Evolutionary conservation across 2,113 vertebrate species (phyloP), one percentile per base, ranked within the genome.

Genomic region (Probosciger aterrimus): DNA sequence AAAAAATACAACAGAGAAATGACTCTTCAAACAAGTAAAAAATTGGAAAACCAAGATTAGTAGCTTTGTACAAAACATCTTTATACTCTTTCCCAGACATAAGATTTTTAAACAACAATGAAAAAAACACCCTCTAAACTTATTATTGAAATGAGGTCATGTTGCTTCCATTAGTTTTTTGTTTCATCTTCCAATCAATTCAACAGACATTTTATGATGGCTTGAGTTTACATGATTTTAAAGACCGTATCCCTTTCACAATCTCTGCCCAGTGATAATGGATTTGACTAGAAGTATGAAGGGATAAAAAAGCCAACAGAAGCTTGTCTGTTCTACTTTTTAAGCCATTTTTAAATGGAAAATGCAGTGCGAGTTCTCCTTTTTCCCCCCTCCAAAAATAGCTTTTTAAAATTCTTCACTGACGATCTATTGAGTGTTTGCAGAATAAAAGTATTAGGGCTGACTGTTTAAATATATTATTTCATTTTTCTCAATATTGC

Each of bases 101-200:
- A 60, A 75, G 69, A 64, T 75, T 91, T 94, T 84, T 91, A 89
- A 95, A 95, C 76, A 94, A 53, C 73, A 78, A 91, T 30, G 57
- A 70, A 84, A 71, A 87, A 71, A 1, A 0, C 13, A 35, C 6
- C 23, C 20, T 46, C 31, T 55, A 85, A 86, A 49, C 81, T 96
- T 96, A 92, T 96, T 96, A 86, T 93, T 96, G 93, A 96, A 97
- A 97, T 96, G 92, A 97, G 94, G 96, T 97, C 93, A 64, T 86
- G 74, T 95, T 94, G 87, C 70, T 92, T 95, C 94, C 91, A 77
- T 97, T 95, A 93, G 74, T 82, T 95, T 97, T 95, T 96, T 94
- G 76, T 94, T 96, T 96, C 82, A 86, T 93, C 92, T 95, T 97
- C 85, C 95, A 92, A 65, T 96, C 96, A 94, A 39, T 92, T 95